Conservation (phyloP, 1,140 invertebrate genomes). For the Lepidotrigona ventralis region DNA sequence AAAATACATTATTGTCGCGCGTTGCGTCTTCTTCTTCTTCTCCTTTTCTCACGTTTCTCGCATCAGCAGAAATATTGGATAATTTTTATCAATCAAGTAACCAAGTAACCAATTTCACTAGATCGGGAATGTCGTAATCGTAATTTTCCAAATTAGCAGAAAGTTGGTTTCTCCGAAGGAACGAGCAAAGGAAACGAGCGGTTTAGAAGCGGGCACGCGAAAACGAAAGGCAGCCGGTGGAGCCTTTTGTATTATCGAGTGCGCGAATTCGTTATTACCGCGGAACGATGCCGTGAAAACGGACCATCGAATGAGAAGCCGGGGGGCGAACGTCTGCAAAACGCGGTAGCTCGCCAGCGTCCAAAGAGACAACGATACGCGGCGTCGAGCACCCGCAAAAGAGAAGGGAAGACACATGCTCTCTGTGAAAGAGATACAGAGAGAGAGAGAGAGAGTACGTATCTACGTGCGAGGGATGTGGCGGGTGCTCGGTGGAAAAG, state of each 20-base stretch:
- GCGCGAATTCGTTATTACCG: constrained; percentile 42
- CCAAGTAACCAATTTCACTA: no score
- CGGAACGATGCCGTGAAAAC: constrained; percentile 35
- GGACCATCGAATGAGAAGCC: constrained; percentile 54
- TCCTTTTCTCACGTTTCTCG: no score
- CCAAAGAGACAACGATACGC: constrained; percentile 52
- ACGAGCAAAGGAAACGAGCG: neutral
- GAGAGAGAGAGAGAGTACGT: constrained; percentile 22
- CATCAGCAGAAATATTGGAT: no score
- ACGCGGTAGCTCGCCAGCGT: constrained; percentile 49
- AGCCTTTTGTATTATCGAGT: constrained; percentile 34
- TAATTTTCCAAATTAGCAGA: neutral
- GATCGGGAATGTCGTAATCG: neutral
- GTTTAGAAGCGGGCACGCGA: neutral
- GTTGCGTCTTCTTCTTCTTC: no score
- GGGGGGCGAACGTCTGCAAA: constrained; percentile 53
- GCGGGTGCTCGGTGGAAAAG: constrained; percentile 44
- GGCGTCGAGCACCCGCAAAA: constrained; percentile 3
- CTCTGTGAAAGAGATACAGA: constrained; percentile 37
- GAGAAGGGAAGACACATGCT: constrained; percentile 31
- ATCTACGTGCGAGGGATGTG: constrained; percentile 31
- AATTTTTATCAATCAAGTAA: no score
- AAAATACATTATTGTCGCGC: no score
- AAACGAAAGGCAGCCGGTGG: neutral
- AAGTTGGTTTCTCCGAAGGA: neutral